Evolutionary conservation across 2,888 invertebrate genomes (phyloP), one percentile per base, ranked within the genome.

Genomic region (Lasius platythorax): DNA sequence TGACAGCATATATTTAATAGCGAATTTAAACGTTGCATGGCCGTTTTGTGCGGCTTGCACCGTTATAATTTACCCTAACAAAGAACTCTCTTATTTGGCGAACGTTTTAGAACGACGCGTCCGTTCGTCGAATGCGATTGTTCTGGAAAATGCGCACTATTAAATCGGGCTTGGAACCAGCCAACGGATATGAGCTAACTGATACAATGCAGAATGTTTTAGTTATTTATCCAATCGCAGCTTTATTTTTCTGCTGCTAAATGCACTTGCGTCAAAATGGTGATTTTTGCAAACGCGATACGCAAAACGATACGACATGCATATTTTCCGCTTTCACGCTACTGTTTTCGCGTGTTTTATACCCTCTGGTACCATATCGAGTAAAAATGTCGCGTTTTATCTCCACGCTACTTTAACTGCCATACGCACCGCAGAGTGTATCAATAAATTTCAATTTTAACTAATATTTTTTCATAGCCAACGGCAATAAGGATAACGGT

Each of bases 61-160:
- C 30, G 18, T 73, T 73, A 73, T 81, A 73, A 81, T 81, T 81
- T 73, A 81, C 63, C 61, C 23, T 37, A 46, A 81, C 79, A 73
- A 73, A 81, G 61, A 61, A 81, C 46, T 37, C 79, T 8, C 74
- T 43, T 46, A 53, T 73, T 73, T 73, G 30, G 73, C 46, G 37
- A 46, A 61, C 74, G 46, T 81, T 81, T 81, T 61, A 33, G 79
- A 3, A 46, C 12, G 56, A 8, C 56, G 30, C 78, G 23, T 72
- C 30, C 72, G 56, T 68, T n/a, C 40, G 18, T 5, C 9, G 33
- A 53, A 53, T 53, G 33, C 37, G 61, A 73, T 73, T 73, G 61
- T 81, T 53, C 40, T 28, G n/a, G 53, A 50, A 79, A 61, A 81
- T 9, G 79, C 46, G 46, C 12, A 2, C 46, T 37, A 73, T 61